Evolutionary conservation across 2,888 invertebrate genomes (phyloP), one percentile per base, ranked within the genome.

Genomic region (Microdon myrmicae): DNA sequence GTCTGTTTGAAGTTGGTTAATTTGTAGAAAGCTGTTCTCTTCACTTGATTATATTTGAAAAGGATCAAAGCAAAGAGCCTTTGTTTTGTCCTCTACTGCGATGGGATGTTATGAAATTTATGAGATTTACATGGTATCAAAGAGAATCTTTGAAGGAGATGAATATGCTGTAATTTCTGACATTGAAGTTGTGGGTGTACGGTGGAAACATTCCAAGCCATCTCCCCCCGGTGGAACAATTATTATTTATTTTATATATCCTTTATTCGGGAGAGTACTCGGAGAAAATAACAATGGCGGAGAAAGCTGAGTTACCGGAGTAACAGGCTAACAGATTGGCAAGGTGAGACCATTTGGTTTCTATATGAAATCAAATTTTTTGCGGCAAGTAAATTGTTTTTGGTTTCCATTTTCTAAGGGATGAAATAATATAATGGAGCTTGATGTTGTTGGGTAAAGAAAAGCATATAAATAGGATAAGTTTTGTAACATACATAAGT

Each of bases 1-100:
- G 71, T 47, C 66, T 71, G 72, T 75, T 77, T 77, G 74, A 75
- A 73, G 74, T 75, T 66, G 70, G 45, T 48, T 64, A 67, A 61
- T 67, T 51, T 39, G 35, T 7, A 35, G 47, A 60, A 58, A 60
- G 54, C 41, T 17, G 14, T 29, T 44, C 31, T 37, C 26, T 37
- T 38, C 38, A 23, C 29, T 23, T 43, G 5, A 39, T 38, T 22
- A 25, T 19, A 12, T 35, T 38, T 34, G 16, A 44, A 43, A 48
- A 43, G 31, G 53, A 59, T 60, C 64, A 64, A 64, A 61, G 61
- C 49, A 31, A 28, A n/a, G 10, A 9, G 17, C 34, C 6, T 19
- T 19, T 12, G 4, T 10, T 3, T 16, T 7, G 8, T 17, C 16
- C 34, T 34, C 16, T 25, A 10, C 8, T 2, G 4, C 7, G 10